Evolutionary conservation across 1,140 invertebrate species (phyloP).

Genomic region (Gerris buenoi): DNA sequence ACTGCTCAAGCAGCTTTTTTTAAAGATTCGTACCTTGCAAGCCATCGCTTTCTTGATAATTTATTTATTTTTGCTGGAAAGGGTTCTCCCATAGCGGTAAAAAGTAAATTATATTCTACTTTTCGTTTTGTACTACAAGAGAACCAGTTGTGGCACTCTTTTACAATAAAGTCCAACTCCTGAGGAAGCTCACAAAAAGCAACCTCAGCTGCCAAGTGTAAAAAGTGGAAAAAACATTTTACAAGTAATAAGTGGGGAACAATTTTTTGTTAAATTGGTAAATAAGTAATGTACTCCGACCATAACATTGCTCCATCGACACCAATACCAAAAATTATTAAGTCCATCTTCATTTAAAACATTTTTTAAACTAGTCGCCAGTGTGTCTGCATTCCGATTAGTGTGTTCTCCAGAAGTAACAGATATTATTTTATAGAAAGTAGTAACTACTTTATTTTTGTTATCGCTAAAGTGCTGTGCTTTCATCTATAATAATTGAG

Average conservation of each 20-base stretch:
- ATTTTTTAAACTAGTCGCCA: neutral
- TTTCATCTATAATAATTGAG: neutral
- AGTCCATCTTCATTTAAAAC: neutral
- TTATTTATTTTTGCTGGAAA: neutral
- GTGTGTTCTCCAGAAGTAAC: neutral
- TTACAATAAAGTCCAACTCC: neutral
- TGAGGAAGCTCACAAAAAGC: neutral
- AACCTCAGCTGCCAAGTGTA: neutral
- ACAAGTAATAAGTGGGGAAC: neutral
- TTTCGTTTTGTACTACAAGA: neutral
- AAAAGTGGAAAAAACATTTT: neutral
- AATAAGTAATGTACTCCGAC: neutral
- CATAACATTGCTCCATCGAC: neutral
- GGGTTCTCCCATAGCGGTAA: neutral
- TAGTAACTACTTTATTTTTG: neutral
- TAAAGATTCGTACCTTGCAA: neutral
- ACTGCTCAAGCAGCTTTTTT: neutral
- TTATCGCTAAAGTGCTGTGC: neutral
- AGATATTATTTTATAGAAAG: neutral
- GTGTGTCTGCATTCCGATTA: neutral
- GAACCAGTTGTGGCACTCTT: neutral
- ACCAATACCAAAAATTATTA: neutral
- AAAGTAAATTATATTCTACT: neutral
- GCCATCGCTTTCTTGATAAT: neutral
- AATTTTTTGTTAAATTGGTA: too few relatives aligned